phyloP scores from a whole-genome alignment of 2,113 vertebrate species.

The Gavia stellata region DNA sequence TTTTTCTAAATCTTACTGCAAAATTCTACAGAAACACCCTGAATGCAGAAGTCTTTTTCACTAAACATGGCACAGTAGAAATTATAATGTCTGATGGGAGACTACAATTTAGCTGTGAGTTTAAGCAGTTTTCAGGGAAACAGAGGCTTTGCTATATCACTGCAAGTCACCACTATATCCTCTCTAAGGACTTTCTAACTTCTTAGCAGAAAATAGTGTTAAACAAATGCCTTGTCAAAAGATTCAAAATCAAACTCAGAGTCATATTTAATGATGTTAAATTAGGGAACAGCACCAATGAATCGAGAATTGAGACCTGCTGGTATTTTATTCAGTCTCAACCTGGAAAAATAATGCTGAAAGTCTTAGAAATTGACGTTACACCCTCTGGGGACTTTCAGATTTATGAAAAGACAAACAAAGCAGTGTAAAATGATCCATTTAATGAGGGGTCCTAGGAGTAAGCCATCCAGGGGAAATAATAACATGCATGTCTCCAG shows the following conservation, averaged over 20 bases:
- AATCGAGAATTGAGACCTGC: not conserved
- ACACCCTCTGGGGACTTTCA: not conserved
- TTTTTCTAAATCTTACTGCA: not conserved
- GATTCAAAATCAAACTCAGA: not conserved
- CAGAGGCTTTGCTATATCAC: not conserved
- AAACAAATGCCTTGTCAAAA: not conserved
- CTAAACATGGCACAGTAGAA: not conserved
- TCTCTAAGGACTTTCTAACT: not conserved
- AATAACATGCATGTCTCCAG: not conserved
- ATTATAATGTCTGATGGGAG: not conserved
- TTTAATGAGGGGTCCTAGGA: not conserved
- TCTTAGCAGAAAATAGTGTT: not conserved
- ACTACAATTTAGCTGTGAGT: not conserved
- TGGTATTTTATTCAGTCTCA: not conserved
- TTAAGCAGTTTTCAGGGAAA: not conserved
- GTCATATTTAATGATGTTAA: not conserved
- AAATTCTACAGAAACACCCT: not conserved
- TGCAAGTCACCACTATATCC: not conserved
- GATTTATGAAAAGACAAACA: not conserved
- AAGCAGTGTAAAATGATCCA: not conserved
- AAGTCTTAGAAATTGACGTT: not conserved
- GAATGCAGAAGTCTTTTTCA: not conserved
- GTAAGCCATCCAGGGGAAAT: not conserved
- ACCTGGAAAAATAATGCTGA: not conserved
- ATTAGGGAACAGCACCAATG: not conserved